Percentiles rank a stretch among this genome's conserved stretches.
These are phyloP conservation scores for Ceryle rudis DNA, from an alignment of 2,797 vertebrate genomes.

Conservation along the genomic window DNA sequence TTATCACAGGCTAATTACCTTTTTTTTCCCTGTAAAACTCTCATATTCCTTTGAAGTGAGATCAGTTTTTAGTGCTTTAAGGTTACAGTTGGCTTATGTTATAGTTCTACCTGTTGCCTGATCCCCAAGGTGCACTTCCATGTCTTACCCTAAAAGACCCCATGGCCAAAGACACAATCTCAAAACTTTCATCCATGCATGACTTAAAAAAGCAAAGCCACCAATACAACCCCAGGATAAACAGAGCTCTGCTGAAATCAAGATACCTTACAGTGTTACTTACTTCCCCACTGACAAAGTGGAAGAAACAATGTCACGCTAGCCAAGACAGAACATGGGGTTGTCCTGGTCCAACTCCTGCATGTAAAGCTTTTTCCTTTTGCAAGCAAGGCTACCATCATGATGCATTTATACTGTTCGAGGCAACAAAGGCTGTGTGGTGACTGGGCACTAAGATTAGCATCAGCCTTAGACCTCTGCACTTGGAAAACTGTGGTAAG, in stretches of 20 bases:
- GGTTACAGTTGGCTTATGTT: background rate
- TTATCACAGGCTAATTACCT: background rate
- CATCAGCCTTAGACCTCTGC: background rate
- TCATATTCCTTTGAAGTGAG: background rate
- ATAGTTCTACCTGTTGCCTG: background rate
- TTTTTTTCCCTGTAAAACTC: background rate
- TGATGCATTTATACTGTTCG: background rate
- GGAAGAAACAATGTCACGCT: background rate
- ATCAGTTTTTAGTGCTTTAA: background rate
- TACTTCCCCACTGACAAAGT: background rate
- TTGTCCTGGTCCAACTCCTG: background rate
- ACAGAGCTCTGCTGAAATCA: background rate
- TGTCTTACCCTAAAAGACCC: background rate
- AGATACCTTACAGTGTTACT: background rate
- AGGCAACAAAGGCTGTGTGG: background rate
- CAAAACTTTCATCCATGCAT: background rate
- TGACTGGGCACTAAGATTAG: background rate
- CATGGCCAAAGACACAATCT: background rate
- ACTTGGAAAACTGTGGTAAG: background rate
- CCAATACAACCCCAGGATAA: background rate
- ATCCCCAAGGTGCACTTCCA: background rate
- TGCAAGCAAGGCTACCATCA: background rate
- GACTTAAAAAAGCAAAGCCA: background rate
- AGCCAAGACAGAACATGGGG: background rate
- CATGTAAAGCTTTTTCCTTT: background rate